phyloP scores from a whole-genome alignment of 2,113 vertebrate genomes.

The Dipodomys merriami region DNA sequence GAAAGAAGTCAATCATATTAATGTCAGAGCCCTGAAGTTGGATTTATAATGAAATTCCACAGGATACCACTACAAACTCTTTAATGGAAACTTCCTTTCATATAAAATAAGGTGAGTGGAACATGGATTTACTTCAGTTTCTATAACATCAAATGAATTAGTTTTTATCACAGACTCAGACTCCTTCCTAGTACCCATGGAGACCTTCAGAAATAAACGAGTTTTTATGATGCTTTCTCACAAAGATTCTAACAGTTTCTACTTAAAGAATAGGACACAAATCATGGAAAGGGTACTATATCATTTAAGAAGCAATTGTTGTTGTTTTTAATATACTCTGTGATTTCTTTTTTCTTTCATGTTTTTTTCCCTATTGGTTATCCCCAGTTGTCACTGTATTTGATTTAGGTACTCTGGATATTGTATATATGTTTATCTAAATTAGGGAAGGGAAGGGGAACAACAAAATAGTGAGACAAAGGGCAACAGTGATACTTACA shows the following conservation, averaged over 20 bases:
- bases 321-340: too few relatives aligned
- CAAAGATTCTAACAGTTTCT: background rate
- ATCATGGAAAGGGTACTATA: background rate
- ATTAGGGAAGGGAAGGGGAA: too few relatives aligned
- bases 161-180: background rate
- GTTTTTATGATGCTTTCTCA: background rate
- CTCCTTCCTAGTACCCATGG: background rate
- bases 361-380: too few relatives aligned
- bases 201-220: background rate
- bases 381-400: too few relatives aligned
- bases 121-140: background rate
- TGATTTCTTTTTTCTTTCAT: too few relatives aligned
- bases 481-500: too few relatives aligned
- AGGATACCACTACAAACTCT: background rate
- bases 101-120: background rate
- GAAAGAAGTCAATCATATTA: background rate
- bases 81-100: background rate
- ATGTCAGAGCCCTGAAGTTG: background rate
- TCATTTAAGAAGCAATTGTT: too few relatives aligned
- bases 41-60: background rate
- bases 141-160: background rate
- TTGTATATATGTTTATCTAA: too few relatives aligned
- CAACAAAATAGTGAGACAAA: too few relatives aligned
- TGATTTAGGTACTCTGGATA: too few relatives aligned
- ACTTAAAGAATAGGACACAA: background rate